These are phyloP conservation scores for Thecocarcelia acutangulata DNA, from an alignment of 2,888 invertebrate genomes.

Conservation along the genomic window DNA sequence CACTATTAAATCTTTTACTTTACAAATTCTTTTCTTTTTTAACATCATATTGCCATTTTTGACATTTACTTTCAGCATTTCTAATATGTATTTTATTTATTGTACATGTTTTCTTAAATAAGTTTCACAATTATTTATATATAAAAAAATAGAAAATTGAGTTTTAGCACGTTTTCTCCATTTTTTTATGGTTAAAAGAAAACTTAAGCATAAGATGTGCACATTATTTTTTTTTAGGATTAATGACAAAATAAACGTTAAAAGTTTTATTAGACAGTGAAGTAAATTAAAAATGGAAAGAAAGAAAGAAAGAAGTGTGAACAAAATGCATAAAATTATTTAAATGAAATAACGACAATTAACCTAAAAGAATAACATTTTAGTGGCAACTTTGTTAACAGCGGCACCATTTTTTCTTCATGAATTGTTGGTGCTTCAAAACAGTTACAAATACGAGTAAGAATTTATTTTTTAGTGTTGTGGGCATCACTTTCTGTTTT, in stretches of 20 bases:
- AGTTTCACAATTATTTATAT: slow-evolving; percentile 28
- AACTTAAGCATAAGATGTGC: background rate
- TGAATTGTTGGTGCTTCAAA: no score
- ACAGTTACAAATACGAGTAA: no score
- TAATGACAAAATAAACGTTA: slow-evolving; percentile 25
- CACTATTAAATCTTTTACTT: background rate
- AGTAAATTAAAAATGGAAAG: slow-evolving; percentile 2
- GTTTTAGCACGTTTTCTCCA: slow-evolving; percentile 49
- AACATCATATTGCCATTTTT: slow-evolving; percentile 47
- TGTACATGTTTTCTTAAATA: slow-evolving; percentile 4
- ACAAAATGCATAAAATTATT: background rate
- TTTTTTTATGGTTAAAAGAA: slow-evolving; percentile 7
- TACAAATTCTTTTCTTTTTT: slow-evolving; percentile 21
- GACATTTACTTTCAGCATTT: slow-evolving; percentile 51
- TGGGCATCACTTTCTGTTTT: background rate
- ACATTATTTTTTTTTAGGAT: background rate
- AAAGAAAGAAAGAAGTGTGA: slow-evolving; percentile 2
- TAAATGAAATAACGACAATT: slow-evolving; percentile 14
- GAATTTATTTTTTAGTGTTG: no score
- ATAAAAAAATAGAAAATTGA: slow-evolving; percentile 39
- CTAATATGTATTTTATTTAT: slow-evolving; percentile 4
- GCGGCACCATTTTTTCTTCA: background rate
- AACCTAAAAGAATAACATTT: background rate
- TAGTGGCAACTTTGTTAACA: background rate
- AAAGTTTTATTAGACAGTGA: slow-evolving; percentile 21